Evolutionary conservation across 1,140 invertebrate genomes (phyloP), one percentile per base, ranked within the genome.

Genomic region (Meloidogyne floridensis): DNA sequence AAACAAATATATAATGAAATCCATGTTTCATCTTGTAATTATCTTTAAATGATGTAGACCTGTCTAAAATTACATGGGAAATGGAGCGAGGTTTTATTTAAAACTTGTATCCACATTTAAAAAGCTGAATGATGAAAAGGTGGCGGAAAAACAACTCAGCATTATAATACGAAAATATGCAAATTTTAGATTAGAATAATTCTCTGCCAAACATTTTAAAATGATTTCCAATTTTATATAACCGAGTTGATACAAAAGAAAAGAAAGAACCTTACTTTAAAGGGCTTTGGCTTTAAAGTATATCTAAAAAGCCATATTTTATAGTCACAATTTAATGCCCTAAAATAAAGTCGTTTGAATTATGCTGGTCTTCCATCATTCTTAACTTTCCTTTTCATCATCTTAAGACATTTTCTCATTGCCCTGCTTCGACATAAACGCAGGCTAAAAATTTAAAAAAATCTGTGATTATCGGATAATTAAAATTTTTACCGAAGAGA

Each of bases 401-500:
- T 32, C 32, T 32, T 65, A 65, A 65, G 59, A 65, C 59, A 65
- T n/a, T n/a, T 6, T n/a, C n/a, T 65, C 59, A 4, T 15, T 65
- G 7, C 59, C 59, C 7, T 15, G 15, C 6, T 65, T 65, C 7
- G 59, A 65, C n/a, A n/a, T n/a, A 65, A 65, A 65, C 4, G 59
- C 15, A n/a, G 59, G 59, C 59, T 65, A 65, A 65, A 3, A 65
- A 13, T n/a, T 65, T 47, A 6, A n/a, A 65, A 65, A n/a, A n/a
- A 65, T 11, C 1, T 59, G 2, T 73, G 11, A 47, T 47, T n/a
- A 74, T 32, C 32, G 32, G 8, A 3, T 74, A 18, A 6, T 20
- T 42, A 71, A 6, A 1, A 71, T 74, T 74, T 54, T 74, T 51
- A 74, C 72, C n/a, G 72, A 74, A 74, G 72, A 74, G 72, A 74